These are phyloP conservation scores for Bellardia pandia DNA, from an alignment of 2,888 invertebrate species.

Conservation along the genomic window DNA sequence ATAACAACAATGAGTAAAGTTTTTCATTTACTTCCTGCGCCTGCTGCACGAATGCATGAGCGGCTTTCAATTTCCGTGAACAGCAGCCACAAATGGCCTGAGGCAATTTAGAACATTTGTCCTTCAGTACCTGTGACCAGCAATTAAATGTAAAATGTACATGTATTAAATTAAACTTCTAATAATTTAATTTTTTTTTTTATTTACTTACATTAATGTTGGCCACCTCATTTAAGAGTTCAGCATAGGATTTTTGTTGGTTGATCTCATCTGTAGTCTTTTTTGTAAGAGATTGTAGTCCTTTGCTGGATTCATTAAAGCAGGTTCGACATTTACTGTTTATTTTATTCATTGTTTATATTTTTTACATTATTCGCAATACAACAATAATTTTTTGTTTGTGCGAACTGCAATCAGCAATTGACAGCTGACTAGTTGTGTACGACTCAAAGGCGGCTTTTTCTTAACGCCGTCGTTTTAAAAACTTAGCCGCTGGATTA, in stretches of 20 bases:
- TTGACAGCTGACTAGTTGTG: constrained; percentile 31
- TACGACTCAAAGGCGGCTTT: not conserved
- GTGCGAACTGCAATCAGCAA: not conserved
- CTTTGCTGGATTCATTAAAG: constrained; percentile 52
- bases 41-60: constrained; percentile 65
- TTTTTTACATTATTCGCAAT: not conserved
- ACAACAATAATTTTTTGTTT: constrained; percentile 19
- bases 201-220: constrained; percentile 63
- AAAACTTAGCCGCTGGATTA: not conserved
- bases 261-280: constrained; percentile 9
- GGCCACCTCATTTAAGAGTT: constrained; percentile 62
- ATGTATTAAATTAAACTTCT: not conserved
- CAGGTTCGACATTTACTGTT: constrained; percentile 65
- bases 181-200: not conserved
- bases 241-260: constrained; percentile 54
- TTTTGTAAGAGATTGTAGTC: constrained; percentile 46
- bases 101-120: constrained; percentile 46
- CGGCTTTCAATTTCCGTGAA: constrained; percentile 61
- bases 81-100: constrained; percentile 60
- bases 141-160: not conserved
- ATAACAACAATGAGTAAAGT: constrained; percentile 28
- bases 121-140: constrained; percentile 45
- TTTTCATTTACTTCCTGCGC: constrained; percentile 59
- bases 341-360: constrained; percentile 42
- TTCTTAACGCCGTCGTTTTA: too few relatives aligned